These are phyloP conservation scores for Erebia aethiops DNA, from an alignment of 2,888 invertebrate species.

Conservation along the genomic window DNA sequence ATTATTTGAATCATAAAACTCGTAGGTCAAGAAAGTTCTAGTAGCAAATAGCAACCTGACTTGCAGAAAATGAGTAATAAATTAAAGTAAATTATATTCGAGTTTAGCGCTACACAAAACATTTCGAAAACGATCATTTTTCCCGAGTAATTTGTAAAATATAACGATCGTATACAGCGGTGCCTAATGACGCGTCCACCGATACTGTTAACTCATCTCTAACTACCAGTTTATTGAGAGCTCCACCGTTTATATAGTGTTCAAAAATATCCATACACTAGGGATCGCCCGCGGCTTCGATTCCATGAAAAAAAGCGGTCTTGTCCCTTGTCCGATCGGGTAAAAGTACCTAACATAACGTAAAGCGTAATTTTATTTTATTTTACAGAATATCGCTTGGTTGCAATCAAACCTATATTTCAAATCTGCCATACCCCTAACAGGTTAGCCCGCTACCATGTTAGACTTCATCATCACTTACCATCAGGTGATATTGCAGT, in stretches of 20 bases:
- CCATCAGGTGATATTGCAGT: no score
- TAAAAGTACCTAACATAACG: no score
- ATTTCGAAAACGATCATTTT: conserved; percentile 13
- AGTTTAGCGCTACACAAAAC: not conserved
- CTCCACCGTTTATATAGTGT: conserved; percentile 34
- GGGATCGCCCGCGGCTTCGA: no score
- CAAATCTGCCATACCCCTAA: no score
- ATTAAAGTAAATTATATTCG: not conserved
- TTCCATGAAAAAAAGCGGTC: no score
- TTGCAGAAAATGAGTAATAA: not conserved
- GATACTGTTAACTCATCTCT: conserved; percentile 66
- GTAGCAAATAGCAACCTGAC: not conserved
- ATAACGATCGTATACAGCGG: conserved; percentile 14
- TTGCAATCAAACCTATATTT: no score
- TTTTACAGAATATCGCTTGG: no score
- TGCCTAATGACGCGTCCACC: conserved; percentile 66
- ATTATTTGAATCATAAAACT: no score
- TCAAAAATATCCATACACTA: not conserved
- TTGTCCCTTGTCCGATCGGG: no score
- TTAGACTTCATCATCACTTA: no score
- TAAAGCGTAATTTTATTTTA: no score
- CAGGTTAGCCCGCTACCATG: no score
- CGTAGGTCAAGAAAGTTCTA: not conserved
- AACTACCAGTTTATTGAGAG: conserved; percentile 43
- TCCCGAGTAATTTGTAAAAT: conserved; percentile 22